phyloP scores from a whole-genome alignment of 2,797 vertebrate species.

The Antennarius maculatus region DNA sequence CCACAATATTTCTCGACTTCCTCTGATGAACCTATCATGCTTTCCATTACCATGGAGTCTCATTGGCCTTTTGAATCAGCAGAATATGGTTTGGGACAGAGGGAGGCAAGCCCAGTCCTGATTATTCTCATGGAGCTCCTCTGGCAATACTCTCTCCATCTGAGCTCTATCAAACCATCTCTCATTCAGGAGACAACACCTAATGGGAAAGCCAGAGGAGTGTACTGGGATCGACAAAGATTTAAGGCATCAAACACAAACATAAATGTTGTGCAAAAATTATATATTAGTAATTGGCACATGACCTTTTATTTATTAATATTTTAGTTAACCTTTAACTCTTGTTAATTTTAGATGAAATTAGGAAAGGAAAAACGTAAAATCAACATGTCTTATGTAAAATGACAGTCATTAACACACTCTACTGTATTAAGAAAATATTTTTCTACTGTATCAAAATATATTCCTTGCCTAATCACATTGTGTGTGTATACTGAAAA shows the following conservation, averaged over 20 bases:
- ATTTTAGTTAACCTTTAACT: background rate
- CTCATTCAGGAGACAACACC: slow-evolving; percentile 62
- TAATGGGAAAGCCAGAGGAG: slow-evolving; percentile 71
- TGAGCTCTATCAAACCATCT: slow-evolving; percentile 69
- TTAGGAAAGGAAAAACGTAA: background rate
- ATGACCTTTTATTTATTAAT: background rate
- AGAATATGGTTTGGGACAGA: slow-evolving; percentile 66
- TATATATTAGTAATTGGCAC: background rate
- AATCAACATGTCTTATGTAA: background rate
- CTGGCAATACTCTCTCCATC: slow-evolving; percentile 68
- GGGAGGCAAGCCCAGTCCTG: slow-evolving; percentile 67
- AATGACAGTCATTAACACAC: background rate
- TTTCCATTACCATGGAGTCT: slow-evolving; percentile 57
- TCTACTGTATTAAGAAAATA: no score
- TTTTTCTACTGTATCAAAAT: no score
- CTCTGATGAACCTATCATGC: slow-evolving; percentile 61
- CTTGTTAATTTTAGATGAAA: background rate
- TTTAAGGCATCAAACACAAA: slow-evolving; percentile 37
- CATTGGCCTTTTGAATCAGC: slow-evolving; percentile 76
- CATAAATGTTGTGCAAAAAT: slow-evolving; percentile 31
- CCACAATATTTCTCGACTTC: slow-evolving; percentile 57
- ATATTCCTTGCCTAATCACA: no score
- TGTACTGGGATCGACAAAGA: slow-evolving; percentile 56
- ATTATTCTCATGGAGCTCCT: slow-evolving; percentile 75
- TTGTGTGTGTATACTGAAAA: background rate